phyloP scores from a whole-genome alignment of 2,888 invertebrate genomes.

The Allygus modestus region DNA sequence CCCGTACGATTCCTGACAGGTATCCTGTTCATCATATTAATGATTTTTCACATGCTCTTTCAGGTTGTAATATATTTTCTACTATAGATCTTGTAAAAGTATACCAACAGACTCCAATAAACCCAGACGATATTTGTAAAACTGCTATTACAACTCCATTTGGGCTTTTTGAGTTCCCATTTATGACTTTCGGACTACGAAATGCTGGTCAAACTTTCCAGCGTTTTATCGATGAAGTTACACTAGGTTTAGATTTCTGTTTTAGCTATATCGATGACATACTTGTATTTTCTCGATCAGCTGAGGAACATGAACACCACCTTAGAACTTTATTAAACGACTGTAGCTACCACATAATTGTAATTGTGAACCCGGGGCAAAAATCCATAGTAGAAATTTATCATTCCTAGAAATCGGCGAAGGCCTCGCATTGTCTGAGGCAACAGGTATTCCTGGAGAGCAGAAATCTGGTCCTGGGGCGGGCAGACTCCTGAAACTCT shows the following conservation, averaged over 20 bases:
- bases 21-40: conserved; percentile 69
- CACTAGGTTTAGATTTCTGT: conserved; percentile 66
- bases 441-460: background rate
- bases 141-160: conserved; percentile 68
- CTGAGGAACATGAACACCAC: background rate
- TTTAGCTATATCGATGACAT: conserved; percentile 69
- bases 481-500: no score
- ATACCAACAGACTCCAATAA: conserved; percentile 70
- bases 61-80: conserved; percentile 65
- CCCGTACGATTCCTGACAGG: conserved; percentile 69
- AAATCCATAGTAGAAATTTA: background rate
- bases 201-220: conserved; percentile 70
- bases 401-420: no score
- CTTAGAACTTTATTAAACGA: no score
- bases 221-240: conserved; percentile 68
- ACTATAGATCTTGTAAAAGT: conserved; percentile 67
- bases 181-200: conserved; percentile 68
- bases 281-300: conserved; percentile 50
- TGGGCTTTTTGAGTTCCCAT: conserved; percentile 5
- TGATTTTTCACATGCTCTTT: conserved; percentile 68
- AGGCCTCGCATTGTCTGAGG: no score
- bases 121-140: conserved; percentile 69
- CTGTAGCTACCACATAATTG: background rate
- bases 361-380: background rate
- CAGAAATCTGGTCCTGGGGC: background rate